Evolutionary conservation across 2,797 vertebrate genomes (phyloP), one percentile per base, ranked within the genome.

Genomic region (Mus minutoides): DNA sequence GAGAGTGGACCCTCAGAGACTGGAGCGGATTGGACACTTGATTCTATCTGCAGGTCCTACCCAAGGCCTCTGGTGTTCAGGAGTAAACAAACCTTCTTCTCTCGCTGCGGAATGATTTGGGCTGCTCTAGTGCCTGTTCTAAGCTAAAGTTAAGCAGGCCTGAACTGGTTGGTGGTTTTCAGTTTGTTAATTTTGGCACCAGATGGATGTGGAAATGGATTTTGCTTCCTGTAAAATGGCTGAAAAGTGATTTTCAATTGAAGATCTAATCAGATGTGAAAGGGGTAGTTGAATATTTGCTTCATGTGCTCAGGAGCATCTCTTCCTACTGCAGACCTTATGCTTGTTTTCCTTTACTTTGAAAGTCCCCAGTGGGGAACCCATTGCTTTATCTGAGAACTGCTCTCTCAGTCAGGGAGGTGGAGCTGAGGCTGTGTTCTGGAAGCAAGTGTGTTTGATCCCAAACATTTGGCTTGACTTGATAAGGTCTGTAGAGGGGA

Each of bases 231-330:
- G 26, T 64, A n/a, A 91, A 96, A 95, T 88, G 37, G 90, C 78
- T 92, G 93, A 94, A 91, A 97, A 96, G 94, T 84, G 67, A 58
- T 93, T 97, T 95, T 96, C 95, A 94, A 93, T 84, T 92, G 75
- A 76, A 76, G 80, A 37, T 60, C 88, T 97, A 97, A 84, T 85
- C 78, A 83, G 86, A 97, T 89, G 54, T 94, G 56, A 94, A 88
- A 21, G 31, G 76, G 52, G 12, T 90, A 75, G 85, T 14, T 93
- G 95, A 54, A 52, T 91, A 64, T n/a, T 90, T 90, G 11, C 40
- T 95, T 79, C 77, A 76, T 76, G 91, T 69, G 73, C 88, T 94
- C 43, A 11, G 91, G 88, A 94, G 56, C n/a, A 43, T 52, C 92
- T 89, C 84, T 87, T 96, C 22, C 83, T 75, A 56, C 29, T 14